phyloP scores from a whole-genome alignment of 2,888 invertebrate species.

The Chymomyza procnemis region DNA sequence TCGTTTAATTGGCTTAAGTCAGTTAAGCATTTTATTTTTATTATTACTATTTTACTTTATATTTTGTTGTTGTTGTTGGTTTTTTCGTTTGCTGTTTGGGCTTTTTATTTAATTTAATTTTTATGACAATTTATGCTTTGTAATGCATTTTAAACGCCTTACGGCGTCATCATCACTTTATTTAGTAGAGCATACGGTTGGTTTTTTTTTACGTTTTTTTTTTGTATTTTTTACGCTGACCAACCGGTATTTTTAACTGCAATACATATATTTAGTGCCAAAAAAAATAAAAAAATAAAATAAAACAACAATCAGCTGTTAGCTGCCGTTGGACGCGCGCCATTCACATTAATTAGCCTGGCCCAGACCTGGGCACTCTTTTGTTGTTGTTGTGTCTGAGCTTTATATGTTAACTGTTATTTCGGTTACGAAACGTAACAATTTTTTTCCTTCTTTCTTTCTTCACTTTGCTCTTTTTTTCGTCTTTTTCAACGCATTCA shows the following conservation, averaged over 20 bases:
- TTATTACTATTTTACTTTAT: slow-evolving; percentile 6
- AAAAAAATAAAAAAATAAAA: not conserved
- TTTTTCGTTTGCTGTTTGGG: slow-evolving; percentile 16
- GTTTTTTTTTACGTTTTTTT: not conserved
- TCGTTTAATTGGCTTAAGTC: slow-evolving; percentile 74
- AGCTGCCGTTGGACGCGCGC: slow-evolving; percentile 27
- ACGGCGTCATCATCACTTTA: slow-evolving; percentile 45
- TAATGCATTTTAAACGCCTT: slow-evolving; percentile 68
- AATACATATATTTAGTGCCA: not conserved
- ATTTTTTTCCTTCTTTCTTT: slow-evolving; percentile 35
- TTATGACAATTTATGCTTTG: slow-evolving; percentile 69
- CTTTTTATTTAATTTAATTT: slow-evolving; percentile 61
- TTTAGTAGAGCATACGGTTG: slow-evolving; percentile 52
- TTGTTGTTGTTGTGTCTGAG: slow-evolving; percentile 25
- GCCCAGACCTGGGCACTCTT: slow-evolving; percentile 32
- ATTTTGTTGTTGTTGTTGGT: slow-evolving; percentile 7
- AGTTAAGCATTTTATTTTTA: slow-evolving; percentile 32
- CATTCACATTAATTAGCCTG: slow-evolving; percentile 54
- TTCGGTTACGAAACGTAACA: slow-evolving; percentile 66
- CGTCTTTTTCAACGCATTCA: slow-evolving; percentile 14
- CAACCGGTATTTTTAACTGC: not conserved
- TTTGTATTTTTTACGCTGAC: not conserved
- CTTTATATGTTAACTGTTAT: slow-evolving; percentile 54
- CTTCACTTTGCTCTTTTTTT: slow-evolving; percentile 15
- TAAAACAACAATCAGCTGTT: slow-evolving; percentile 50